Evolutionary conservation across 2,888 invertebrate species (phyloP), one percentile per base, ranked within the genome.

Genomic region (Allophyes oxyacanthae): DNA sequence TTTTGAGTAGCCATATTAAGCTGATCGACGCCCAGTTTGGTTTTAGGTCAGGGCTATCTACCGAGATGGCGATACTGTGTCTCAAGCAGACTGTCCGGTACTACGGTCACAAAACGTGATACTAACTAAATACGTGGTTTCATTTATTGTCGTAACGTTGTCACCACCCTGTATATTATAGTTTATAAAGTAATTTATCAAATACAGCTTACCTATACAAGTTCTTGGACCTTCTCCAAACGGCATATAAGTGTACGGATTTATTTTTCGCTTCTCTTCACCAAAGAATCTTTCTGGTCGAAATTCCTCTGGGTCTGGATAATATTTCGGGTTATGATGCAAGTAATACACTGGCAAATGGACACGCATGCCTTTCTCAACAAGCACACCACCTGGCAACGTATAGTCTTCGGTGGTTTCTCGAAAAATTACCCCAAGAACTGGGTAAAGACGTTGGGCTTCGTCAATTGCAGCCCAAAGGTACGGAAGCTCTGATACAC

Each of bases 191-290:
- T n/a, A n/a, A n/a, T n/a, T n/a, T n/a, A n/a, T n/a, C n/a, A n/a
- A n/a, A n/a, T 6, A 25, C 8, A 9, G 0, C 66, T 59, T 20
- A 86, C 87, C 87, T 10, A 87, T 77, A 46, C 87, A 87, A 46
- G 65, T 65, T 48, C 87, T 72, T 0, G 81, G 83, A 8, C 87
- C 86, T 43, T 81, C 84, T n/a, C 87, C 86, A 51, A 86, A 87
- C 0, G 85, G 85, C 10, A 83, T 48, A 40, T 79, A 86, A 0
- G 76, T 81, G 52, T 67, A 84, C 0, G 79, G 81, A 26, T 71
- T 78, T 2, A 85, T 71, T 1, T 77, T 70, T 1, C 62, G 55
- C 54, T 73, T 83, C 9, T 74, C 74, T 0, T 78, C 79, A 0
- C 75, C 78, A 0, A 82, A 50, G 50, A 86, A 86, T 20, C 87